Evolutionary conservation across 2,113 vertebrate species (phyloP), one percentile per base, ranked within the genome.

Genomic region (Zosterops hypoxanthus): DNA sequence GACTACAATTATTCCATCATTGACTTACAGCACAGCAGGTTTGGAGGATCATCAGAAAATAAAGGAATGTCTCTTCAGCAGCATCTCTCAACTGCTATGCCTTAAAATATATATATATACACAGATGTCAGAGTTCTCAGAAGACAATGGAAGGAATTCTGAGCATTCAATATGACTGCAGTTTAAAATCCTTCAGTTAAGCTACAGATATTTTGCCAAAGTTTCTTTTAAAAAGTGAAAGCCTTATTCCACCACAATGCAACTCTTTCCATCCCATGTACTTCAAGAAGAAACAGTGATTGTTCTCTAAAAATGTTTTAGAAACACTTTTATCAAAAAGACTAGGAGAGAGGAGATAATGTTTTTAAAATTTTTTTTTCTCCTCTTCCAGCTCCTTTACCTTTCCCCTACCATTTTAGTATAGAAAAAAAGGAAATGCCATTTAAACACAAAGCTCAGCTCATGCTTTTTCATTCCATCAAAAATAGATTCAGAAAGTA

Each of bases 401-500:
- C 31, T 79, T 64, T 55, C 14, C 42, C 17, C 31, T 56, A 39
- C 7, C 14, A 60, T 52, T 83, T 86, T 49, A 77, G 9, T 28
- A 34, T 1, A 6, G 12, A 47, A 82, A 84, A 77, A 36, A 19
- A 39, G 24, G 33, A 85, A 83, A 86, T 21, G 5, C 14, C 47
- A 64, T 18, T n/a, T 66, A 56, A 16, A 41, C 12, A 63, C 31
- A 65, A 85, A 77, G 14, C 61, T 87, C 53, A 66, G 10, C 8
- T 76, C 47, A 52, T 23, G 21, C 5, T 78, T 55, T 52, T 39
- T 28, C 34, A 81, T 69, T 64, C 12, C 33, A 77, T 66, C 50
- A 36, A 73, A 95, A 92, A 86, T 34, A 92, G n/a, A 55, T 61
- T 72, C 17, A 80, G 22, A 92, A 83, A 82, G 16, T 5, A 9